phyloP scores from a whole-genome alignment of 2,797 vertebrate species.

The Premnoplex brunnescens region DNA sequence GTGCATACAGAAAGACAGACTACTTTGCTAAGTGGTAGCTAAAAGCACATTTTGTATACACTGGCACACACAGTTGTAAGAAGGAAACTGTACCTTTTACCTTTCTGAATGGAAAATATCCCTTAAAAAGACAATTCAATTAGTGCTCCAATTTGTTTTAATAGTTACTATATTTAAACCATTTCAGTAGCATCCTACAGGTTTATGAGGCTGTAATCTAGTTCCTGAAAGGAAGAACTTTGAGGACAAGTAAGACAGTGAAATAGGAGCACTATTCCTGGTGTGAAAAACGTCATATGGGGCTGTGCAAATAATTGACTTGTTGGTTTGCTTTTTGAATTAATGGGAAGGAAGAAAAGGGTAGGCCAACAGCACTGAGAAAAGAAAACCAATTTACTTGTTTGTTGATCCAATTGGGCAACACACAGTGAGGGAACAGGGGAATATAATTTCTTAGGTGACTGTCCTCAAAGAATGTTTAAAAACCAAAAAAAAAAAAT shows the following conservation, averaged over 20 bases:
- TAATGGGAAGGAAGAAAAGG: no score
- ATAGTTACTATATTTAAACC: slow-evolving; percentile 68
- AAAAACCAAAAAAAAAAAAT: fast-evolving
- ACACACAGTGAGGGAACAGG: background rate
- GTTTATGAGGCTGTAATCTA: slow-evolving; percentile 68
- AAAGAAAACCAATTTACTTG: background rate
- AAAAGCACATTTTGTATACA: background rate
- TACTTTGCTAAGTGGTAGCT: no score
- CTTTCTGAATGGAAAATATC: slow-evolving; percentile 56
- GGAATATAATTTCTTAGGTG: background rate
- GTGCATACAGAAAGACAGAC: fast-evolving
- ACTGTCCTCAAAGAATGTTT: background rate
- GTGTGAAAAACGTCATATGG: background rate
- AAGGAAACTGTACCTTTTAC: slow-evolving; percentile 35
- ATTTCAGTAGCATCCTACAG: slow-evolving; percentile 52
- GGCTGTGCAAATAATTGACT: background rate
- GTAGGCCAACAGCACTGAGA: background rate
- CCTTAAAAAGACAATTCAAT: slow-evolving; percentile 64
- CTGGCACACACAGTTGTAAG: background rate
- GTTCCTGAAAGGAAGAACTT: slow-evolving; percentile 63
- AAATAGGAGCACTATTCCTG: slow-evolving; percentile 31
- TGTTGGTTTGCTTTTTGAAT: background rate
- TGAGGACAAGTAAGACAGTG: slow-evolving; percentile 49
- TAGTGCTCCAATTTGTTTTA: slow-evolving; percentile 64
- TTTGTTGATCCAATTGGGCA: background rate